Evolutionary conservation across 2,888 invertebrate genomes (phyloP).

Genomic region (Trilocha varians): DNA sequence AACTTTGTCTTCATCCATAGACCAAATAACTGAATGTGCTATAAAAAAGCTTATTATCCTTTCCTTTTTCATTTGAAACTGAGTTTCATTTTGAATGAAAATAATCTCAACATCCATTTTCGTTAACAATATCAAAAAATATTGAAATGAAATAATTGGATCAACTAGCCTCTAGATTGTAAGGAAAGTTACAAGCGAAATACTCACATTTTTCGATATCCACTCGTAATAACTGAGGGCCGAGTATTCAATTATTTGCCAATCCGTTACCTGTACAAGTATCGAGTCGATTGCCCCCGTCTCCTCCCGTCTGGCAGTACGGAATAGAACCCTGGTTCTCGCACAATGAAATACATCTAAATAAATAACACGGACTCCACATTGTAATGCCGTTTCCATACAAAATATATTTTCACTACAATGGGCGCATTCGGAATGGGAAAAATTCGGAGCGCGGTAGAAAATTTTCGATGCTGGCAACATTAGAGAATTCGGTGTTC

Average conservation of each 20-base stretch:
- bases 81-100: no score
- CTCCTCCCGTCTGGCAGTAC: slow-evolving; percentile 43
- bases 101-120: no score
- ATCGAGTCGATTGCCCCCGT: slow-evolving; percentile 50
- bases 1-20: no score
- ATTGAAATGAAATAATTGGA: slow-evolving; percentile 5
- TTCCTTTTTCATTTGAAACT: background rate
- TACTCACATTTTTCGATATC: slow-evolving; percentile 27
- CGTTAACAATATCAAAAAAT: background rate
- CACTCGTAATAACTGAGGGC: slow-evolving; percentile 30
- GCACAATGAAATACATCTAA: slow-evolving; percentile 60
- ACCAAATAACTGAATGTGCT: no score
- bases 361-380: slow-evolving; percentile 61
- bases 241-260: slow-evolving; percentile 58
- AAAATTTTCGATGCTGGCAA: slow-evolving; percentile 44
- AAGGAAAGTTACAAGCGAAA: background rate
- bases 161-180: background rate
- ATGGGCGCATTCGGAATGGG: slow-evolving; percentile 40
- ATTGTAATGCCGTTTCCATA: slow-evolving; percentile 55
- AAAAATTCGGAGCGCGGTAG: slow-evolving; percentile 47
- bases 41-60: no score
- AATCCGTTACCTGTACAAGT: slow-evolving; percentile 41
- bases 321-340: slow-evolving; percentile 42
- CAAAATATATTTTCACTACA: slow-evolving; percentile 60
- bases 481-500: slow-evolving; percentile 38